These are phyloP conservation scores for Hippocampus barbouri DNA, from an alignment of 2,113 vertebrate species.

Conservation along the genomic window DNA sequence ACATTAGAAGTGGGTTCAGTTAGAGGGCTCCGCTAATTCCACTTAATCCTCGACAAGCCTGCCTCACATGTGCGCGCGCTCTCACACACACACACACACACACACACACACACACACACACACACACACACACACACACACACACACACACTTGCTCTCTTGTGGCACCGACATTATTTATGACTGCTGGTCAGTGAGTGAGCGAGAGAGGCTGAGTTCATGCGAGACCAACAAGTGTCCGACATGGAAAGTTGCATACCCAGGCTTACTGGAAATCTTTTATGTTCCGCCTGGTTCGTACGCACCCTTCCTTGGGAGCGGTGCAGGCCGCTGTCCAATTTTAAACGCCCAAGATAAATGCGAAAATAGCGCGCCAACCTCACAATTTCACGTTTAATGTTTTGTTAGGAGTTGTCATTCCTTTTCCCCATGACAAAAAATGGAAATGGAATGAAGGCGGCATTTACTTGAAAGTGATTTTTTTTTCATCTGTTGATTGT, in stretches of 20 bases:
- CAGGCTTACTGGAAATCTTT: conserved; percentile 7
- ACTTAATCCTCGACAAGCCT: conserved; percentile 52
- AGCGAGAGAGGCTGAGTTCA: conserved; percentile 40
- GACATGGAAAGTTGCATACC: conserved; percentile 50
- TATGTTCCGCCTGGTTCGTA: conserved; percentile 21
- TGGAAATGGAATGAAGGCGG: background rate
- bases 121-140: conserved; percentile 14
- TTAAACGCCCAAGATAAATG: background rate
- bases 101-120: conserved; percentile 14
- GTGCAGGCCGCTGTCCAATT: background rate
- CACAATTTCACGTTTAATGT: background rate
- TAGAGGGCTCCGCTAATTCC: conserved; percentile 56
- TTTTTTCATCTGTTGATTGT: background rate
- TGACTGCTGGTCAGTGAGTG: conserved; percentile 34
- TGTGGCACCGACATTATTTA: conserved; percentile 36
- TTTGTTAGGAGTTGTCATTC: background rate
- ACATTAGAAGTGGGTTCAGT: conserved; percentile 65
- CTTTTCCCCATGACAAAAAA: background rate
- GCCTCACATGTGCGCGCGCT: conserved; percentile 27
- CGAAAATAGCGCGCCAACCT: background rate
- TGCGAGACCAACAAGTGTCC: conserved; percentile 24
- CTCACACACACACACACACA: conserved; percentile 19
- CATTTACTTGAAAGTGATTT: background rate
- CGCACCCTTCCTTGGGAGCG: background rate
- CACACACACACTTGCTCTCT: conserved; percentile 30